Evolutionary conservation across 2,888 invertebrate species (phyloP).

Genomic region (Epirrhoe tristata): DNA sequence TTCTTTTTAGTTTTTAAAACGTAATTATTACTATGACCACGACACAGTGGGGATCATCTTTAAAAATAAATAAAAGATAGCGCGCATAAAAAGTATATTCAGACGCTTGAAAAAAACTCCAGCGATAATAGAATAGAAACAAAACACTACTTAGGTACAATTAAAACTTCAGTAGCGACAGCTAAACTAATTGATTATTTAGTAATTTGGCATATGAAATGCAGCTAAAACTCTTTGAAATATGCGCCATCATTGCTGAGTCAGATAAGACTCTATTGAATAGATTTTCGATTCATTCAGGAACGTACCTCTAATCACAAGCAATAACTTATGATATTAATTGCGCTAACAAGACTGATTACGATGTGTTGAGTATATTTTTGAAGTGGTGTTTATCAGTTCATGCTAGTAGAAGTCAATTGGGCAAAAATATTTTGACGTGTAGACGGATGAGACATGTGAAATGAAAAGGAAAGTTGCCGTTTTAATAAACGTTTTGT

Average conservation of each 20-base stretch:
- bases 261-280: conserved; percentile 16
- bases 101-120: background rate
- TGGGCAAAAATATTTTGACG: conserved; percentile 58
- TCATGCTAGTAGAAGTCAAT: conserved; percentile 55
- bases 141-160: background rate
- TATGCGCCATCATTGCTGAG: conserved; percentile 15
- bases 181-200: conserved; percentile 13
- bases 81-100: background rate
- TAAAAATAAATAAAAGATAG: background rate
- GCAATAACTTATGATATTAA: conserved; percentile 32
- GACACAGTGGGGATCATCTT: background rate
- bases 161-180: conserved; percentile 2
- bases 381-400: conserved; percentile 12
- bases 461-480: conserved; percentile 54
- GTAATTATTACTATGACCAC: too few relatives aligned
- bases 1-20: too few relatives aligned
- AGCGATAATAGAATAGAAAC: background rate
- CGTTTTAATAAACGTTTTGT: conserved; percentile 22
- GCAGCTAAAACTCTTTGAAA: conserved; percentile 15
- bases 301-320: conserved; percentile 7
- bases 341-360: conserved; percentile 35
- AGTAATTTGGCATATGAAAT: conserved; percentile 19
- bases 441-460: conserved; percentile 40
- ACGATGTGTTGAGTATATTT: conserved; percentile 19
- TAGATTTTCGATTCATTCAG: conserved; percentile 13